Evolutionary conservation across 2,888 invertebrate species (phyloP), one percentile per base, ranked within the genome.

Genomic region (Rhaphigaster nebulosa): DNA sequence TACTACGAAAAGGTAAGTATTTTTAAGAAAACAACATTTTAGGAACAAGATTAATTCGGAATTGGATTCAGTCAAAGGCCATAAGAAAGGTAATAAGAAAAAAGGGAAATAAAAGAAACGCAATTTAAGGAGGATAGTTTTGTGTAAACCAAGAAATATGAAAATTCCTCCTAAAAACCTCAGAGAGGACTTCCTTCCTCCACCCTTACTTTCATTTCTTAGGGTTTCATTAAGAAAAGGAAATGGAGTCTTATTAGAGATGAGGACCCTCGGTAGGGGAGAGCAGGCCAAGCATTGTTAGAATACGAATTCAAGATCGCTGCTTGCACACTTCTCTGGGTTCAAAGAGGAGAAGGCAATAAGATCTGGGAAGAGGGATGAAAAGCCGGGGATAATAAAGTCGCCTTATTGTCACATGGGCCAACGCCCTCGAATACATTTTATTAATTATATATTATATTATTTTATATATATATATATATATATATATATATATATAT

Each of bases 151-250:
- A 70, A 70, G 18, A 70, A 70, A 70, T 34, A 70, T 70, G 34
- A 70, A 70, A 70, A 70, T 70, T 34, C 70, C 10, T 70, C 70
- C 34, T 70, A 70, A 70, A 70, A 70, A 15, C 34, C 29, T 15
- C 18, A 8, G 20, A 20, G 34, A 70, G 3, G 34, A 34, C 34
- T 70, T 29, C 70, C 34, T 34, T 34, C 70, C 29, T 29, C 34
- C 3, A 8, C 70, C 70, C 34, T 70, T 34, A 18, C 18, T 34
- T 34, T 70, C 70, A 34, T 70, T 70, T 34, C 70, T 70, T 70
- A 70, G 34, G 70, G 70, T 70, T 70, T 70, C 70, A 70, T 70
- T 70, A 70, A 70, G 70, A 34, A 70, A 70, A 70, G 70, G 70
- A 70, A 70, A 70, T 70, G 70, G 70, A 70, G 70, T 70, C 70